A percentile compares a stretch with the other conserved stretches of the same genome.
Evolutionary conservation across 2,797 vertebrate genomes (phyloP).

Genomic region (Gila robusta): DNA sequence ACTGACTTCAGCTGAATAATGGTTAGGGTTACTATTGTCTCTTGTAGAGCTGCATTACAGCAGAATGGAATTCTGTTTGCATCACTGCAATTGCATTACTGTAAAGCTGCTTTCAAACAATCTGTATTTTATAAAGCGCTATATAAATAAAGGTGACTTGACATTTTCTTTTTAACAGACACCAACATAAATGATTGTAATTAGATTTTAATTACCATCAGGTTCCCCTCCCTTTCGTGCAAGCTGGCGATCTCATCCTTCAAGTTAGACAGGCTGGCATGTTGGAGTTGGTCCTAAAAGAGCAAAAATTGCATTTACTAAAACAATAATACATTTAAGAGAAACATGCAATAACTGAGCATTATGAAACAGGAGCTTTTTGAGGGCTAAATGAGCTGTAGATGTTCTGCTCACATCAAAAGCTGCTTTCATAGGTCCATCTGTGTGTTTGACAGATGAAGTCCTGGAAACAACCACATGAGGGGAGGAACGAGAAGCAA

Average conservation of each 20-base stretch:
- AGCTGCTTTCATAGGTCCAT: neutral
- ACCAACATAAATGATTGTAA: neutral
- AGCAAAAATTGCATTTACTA: neutral
- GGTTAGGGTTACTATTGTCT: too few species aligned
- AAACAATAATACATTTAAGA: neutral
- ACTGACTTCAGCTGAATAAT: neutral
- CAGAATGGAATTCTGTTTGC: too few species aligned
- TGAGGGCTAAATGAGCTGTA: neutral
- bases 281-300: slow-evolving; percentile 17
- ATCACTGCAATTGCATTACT: too few species aligned
- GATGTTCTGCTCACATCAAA: slow-evolving; percentile 8
- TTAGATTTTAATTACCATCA: slow-evolving; percentile 23
- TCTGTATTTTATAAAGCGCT: too few species aligned
- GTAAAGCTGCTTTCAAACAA: too few species aligned
- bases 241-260: slow-evolving; percentile 13
- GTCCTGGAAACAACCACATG: neutral
- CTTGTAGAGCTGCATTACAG: neutral
- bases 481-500: neutral
- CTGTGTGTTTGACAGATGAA: slow-evolving; percentile 5
- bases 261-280: slow-evolving; percentile 2
- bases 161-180: neutral
- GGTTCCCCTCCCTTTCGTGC: neutral
- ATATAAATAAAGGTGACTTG: too few species aligned
- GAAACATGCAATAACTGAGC: neutral
- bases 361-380: neutral